phyloP scores from a whole-genome alignment of 2,888 invertebrate genomes.

The Abrostola triplasia region DNA sequence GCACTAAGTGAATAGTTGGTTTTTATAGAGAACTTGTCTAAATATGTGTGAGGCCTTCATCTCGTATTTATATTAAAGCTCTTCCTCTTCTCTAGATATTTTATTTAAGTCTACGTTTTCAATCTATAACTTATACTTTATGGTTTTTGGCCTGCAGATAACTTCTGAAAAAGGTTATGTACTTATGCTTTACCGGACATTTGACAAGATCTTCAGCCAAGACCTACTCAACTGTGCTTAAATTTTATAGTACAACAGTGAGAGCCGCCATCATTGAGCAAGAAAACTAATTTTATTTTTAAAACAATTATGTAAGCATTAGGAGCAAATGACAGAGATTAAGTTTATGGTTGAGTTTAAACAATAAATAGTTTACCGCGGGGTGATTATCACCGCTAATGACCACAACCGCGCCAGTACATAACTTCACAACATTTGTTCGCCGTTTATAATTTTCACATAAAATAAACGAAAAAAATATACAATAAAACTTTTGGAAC shows the following conservation, averaged over 20 bases:
- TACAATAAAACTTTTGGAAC: constrained; percentile 32
- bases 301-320: constrained; percentile 17
- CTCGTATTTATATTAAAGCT: too few relatives aligned
- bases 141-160: too few relatives aligned
- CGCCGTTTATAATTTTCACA: constrained; percentile 1
- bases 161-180: too few relatives aligned
- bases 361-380: constrained; percentile 37
- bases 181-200: too few relatives aligned
- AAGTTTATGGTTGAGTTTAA: constrained; percentile 26
- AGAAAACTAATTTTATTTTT: constrained; percentile 8
- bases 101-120: too few relatives aligned
- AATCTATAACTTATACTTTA: too few relatives aligned
- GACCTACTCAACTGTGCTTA: too few relatives aligned
- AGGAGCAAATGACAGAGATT: constrained; percentile 12
- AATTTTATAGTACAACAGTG: too few relatives aligned
- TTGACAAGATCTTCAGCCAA: too few relatives aligned
- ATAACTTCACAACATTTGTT: constrained; percentile 36
- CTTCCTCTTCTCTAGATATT: too few relatives aligned
- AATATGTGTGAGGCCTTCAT: background rate
- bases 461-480: constrained; percentile 20
- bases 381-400: constrained; percentile 50
- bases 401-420: constrained; percentile 27
- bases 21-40: background rate
- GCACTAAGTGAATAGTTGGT: background rate
- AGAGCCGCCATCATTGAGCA: too few relatives aligned